Percentiles rank a stretch among this genome's conserved stretches.
Evolutionary conservation across 2,113 vertebrate species (phyloP).

Genomic region (Sprattus sprattus): DNA sequence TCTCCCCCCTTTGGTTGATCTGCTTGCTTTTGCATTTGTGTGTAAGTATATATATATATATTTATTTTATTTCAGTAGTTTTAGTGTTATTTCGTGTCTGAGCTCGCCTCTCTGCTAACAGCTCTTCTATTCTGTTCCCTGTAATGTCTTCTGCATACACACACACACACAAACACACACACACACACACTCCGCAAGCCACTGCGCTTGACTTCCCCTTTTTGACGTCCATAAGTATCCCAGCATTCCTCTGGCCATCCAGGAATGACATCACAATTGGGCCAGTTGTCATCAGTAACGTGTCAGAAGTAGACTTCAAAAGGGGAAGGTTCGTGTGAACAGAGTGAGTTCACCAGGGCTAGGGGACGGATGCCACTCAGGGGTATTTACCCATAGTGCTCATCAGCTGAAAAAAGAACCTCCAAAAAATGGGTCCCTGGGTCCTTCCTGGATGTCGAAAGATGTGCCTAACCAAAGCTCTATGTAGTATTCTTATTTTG

Average conservation of each 20-base stretch:
- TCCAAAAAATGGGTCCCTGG: background rate
- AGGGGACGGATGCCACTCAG: too few species aligned
- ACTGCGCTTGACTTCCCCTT: constrained; percentile 46
- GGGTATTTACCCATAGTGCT: too few species aligned
- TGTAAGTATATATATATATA: constrained; percentile 63
- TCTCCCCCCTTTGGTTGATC: constrained; percentile 63
- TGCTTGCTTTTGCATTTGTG: constrained; percentile 70
- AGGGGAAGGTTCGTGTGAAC: too few species aligned
- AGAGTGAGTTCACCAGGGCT: too few species aligned
- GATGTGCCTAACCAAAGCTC: too few species aligned
- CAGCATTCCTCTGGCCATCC: constrained; percentile 20
- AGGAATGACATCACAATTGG: constrained; percentile 28
- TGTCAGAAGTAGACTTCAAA: too few species aligned
- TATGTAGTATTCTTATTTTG: too few species aligned
- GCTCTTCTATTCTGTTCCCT: background rate
- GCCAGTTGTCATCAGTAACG: too few species aligned
- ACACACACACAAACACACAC: too few species aligned
- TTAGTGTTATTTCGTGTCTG: constrained; percentile 30
- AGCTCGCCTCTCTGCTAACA: background rate
- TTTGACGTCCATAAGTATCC: background rate
- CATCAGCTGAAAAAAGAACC: too few species aligned
- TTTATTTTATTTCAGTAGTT: constrained; percentile 48
- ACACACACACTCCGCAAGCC: constrained; percentile 38
- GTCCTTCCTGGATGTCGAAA: constrained; percentile 17
- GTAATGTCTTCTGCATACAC: constrained; percentile 28